phyloP scores from a whole-genome alignment of 2,113 vertebrate species.

The Proteles cristata region DNA sequence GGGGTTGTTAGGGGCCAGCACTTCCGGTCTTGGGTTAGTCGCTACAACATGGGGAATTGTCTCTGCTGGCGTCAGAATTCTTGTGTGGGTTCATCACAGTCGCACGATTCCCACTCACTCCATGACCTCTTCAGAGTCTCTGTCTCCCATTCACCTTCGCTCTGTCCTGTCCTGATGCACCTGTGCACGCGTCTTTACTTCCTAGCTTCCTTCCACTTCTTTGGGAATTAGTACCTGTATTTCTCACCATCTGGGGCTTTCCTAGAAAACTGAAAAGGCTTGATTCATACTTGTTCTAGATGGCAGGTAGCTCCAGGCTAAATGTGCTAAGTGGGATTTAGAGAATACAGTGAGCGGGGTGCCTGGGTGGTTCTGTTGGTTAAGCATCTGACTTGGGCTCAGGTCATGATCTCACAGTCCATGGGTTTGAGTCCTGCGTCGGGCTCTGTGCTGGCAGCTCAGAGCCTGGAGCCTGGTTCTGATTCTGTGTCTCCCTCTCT shows the following conservation, averaged over 20 bases:
- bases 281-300: neutral
- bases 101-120: neutral
- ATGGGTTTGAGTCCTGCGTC: too few relatives aligned
- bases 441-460: too few relatives aligned
- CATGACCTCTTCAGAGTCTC: neutral
- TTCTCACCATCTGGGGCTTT: neutral
- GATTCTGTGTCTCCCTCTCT: too few relatives aligned
- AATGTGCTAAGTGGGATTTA: neutral
- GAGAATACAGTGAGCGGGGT: neutral
- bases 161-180: neutral
- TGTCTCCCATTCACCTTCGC: neutral
- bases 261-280: neutral
- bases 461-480: too few relatives aligned
- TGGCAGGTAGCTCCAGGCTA: neutral
- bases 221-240: neutral
- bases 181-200: fast-evolving
- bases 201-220: neutral
- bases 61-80: neutral
- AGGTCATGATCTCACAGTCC: too few relatives aligned
- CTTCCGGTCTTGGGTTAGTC: neutral
- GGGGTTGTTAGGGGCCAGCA: too few relatives aligned
- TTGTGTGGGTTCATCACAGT: neutral
- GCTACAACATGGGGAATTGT: neutral
- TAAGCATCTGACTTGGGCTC: too few relatives aligned
- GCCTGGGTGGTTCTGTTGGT: too few relatives aligned